Conservation (phyloP, 1,140 invertebrate species). For the Bombus confusus region DNA sequence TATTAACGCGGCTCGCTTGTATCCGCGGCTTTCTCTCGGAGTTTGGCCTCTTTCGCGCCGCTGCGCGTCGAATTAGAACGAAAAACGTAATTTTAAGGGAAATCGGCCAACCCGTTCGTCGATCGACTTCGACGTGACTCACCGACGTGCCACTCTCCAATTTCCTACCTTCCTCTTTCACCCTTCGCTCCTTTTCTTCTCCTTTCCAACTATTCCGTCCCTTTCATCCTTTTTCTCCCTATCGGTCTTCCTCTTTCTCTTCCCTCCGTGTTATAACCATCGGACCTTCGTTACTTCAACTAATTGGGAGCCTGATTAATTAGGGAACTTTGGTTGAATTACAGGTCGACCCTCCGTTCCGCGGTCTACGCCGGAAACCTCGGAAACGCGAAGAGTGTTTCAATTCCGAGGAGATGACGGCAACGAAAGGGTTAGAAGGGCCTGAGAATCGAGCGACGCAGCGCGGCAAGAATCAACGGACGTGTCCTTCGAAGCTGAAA, state of each 20-base stretch:
- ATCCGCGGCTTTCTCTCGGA: background rate
- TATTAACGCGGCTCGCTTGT: background rate
- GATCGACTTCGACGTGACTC: conserved; percentile 67
- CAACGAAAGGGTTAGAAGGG: background rate
- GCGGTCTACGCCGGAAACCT: conserved; percentile 47
- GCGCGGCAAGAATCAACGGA: background rate
- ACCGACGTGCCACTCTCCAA: conserved; percentile 38
- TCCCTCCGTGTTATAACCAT: conserved; percentile 50
- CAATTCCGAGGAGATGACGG: background rate
- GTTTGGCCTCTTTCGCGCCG: conserved; percentile 12
- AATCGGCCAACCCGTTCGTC: conserved; percentile 66
- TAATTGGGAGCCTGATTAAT: conserved; percentile 70
- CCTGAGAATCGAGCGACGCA: background rate
- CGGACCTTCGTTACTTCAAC: conserved; percentile 63
- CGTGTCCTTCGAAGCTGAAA: background rate
- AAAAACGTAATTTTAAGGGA: conserved; percentile 66
- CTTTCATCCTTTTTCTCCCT: no score
- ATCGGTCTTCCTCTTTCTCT: background rate
- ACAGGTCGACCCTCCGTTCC: conserved; percentile 47
- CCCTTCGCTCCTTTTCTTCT: conserved; percentile 5
- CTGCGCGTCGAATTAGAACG: conserved; percentile 51
- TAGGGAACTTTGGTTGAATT: conserved; percentile 69
- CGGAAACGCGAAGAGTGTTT: conserved; percentile 60
- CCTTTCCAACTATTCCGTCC: conserved; percentile 10
- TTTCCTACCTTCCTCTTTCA: conserved; percentile 26